phyloP scores from a whole-genome alignment of 2,888 invertebrate species.

The Incurvaria masculella region DNA sequence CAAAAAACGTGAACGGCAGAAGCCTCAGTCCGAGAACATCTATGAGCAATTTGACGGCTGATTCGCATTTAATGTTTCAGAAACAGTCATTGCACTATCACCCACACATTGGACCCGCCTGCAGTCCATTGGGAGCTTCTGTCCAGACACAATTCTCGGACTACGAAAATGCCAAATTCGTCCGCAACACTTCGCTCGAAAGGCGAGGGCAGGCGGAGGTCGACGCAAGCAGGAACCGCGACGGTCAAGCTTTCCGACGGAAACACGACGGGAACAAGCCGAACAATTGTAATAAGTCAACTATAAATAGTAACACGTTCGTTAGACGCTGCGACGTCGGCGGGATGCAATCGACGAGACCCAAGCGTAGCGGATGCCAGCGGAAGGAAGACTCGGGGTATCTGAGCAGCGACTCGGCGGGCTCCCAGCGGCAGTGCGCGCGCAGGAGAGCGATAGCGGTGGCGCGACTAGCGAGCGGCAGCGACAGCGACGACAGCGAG shows the following conservation, averaged over 20 bases:
- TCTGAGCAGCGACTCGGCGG: slow-evolving; percentile 76
- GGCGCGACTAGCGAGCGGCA: slow-evolving; percentile 57
- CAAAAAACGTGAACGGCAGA: slow-evolving; percentile 70
- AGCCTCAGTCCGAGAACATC: slow-evolving; percentile 52
- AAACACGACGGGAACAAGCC: neutral
- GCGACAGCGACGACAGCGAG: slow-evolving; percentile 77
- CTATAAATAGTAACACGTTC: slow-evolving; percentile 40
- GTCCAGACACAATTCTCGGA: slow-evolving; percentile 49
- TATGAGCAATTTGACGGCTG: slow-evolving; percentile 27
- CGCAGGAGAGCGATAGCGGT: slow-evolving; percentile 44
- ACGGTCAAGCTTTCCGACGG: slow-evolving; percentile 11
- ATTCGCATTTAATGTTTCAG: slow-evolving; percentile 19
- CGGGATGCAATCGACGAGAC: slow-evolving; percentile 25
- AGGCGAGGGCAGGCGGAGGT: slow-evolving; percentile 5
- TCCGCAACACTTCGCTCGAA: slow-evolving; percentile 17
- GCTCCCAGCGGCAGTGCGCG: slow-evolving; percentile 46
- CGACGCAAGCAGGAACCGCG: slow-evolving; percentile 5
- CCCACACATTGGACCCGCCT: slow-evolving; percentile 27
- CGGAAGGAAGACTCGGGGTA: slow-evolving; percentile 77
- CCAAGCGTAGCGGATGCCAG: slow-evolving; percentile 35
- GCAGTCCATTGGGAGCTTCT: slow-evolving; percentile 50
- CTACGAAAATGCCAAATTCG: slow-evolving; percentile 36
- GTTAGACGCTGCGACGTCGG: slow-evolving; percentile 32
- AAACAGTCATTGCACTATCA: slow-evolving; percentile 24
- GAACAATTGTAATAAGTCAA: slow-evolving; percentile 13